Conservation (phyloP, 1,140 invertebrate genomes). For the Drosophila baimaii region DNA sequence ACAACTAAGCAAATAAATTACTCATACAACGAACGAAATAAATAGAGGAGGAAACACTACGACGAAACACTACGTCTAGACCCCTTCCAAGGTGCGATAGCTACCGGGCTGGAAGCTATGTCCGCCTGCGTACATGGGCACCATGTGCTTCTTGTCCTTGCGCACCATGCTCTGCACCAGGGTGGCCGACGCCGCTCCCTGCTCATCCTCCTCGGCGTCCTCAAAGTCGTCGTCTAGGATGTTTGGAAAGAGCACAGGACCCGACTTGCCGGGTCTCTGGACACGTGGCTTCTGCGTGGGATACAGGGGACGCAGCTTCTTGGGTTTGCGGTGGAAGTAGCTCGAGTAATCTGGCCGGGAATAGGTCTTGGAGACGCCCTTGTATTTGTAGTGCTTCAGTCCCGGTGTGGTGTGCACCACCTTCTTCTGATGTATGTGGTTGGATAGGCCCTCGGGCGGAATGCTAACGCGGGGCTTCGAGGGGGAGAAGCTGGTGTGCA, state of each 20-base stretch:
- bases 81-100: slow-evolving; percentile 53
- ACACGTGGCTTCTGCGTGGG: slow-evolving; percentile 19
- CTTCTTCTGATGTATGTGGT: slow-evolving; percentile 75
- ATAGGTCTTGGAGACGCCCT: slow-evolving; percentile 58
- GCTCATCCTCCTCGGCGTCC: slow-evolving; percentile 62
- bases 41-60: slow-evolving; percentile 53
- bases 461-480: slow-evolving; percentile 53
- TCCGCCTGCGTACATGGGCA: slow-evolving; percentile 74
- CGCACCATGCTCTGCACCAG: slow-evolving; percentile 78
- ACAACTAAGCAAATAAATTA: slow-evolving; percentile 67
- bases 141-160: slow-evolving; percentile 77
- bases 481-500: slow-evolving; percentile 61
- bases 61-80: slow-evolving; percentile 25
- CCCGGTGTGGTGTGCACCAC: slow-evolving; percentile 81
- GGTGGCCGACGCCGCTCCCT: slow-evolving; percentile 69
- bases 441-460: slow-evolving; percentile 57
- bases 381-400: slow-evolving; percentile 81
- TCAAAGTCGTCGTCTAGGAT: slow-evolving; percentile 41
- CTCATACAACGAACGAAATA: slow-evolving; percentile 60
- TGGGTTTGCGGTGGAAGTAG: slow-evolving; percentile 80
- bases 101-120: slow-evolving; percentile 54
- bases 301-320: slow-evolving; percentile 47
- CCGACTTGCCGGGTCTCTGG: slow-evolving; percentile 35
- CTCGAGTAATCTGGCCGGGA: slow-evolving; percentile 71
- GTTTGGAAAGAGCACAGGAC: slow-evolving; percentile 67